Conservation (phyloP, 2,888 invertebrate species). For the Rhodophaea formosa region DNA sequence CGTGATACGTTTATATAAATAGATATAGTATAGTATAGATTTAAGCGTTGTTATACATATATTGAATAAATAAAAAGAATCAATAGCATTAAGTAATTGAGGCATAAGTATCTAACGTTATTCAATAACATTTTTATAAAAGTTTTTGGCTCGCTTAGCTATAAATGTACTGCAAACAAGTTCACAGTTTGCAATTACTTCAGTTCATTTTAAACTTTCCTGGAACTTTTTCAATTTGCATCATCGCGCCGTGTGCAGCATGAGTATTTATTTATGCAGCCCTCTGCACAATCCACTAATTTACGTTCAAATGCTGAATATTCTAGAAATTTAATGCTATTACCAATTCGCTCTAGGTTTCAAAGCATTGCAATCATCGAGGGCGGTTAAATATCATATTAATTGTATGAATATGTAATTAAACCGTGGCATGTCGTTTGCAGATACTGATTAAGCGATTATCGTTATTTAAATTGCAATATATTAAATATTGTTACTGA, state of each 20-base stretch:
- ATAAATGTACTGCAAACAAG: slow-evolving; percentile 16
- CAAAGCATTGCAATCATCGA: slow-evolving; percentile 15
- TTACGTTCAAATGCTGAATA: slow-evolving; percentile 32
- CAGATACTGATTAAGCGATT: not conserved
- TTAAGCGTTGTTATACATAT: no score
- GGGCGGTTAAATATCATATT: slow-evolving; percentile 4
- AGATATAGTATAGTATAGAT: no score
- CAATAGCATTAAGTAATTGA: no score
- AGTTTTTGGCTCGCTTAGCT: not conserved
- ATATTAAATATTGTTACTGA: not conserved
- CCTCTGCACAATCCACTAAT: slow-evolving; percentile 30
- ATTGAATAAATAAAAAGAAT: no score
- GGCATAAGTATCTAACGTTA: no score
- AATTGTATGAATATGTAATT: not conserved
- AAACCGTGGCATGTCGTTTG: not conserved
- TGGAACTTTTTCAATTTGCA: slow-evolving; percentile 63
- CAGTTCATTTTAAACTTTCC: slow-evolving; percentile 43
- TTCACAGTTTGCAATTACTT: slow-evolving; percentile 49
- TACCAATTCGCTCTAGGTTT: slow-evolving; percentile 6
- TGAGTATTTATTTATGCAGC: slow-evolving; percentile 39
- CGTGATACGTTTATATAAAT: no score
- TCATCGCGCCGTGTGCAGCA: slow-evolving; percentile 39
- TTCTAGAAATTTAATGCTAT: slow-evolving; percentile 4
- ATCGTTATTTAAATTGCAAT: not conserved
- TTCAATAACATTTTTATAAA: no score